A percentile compares a stretch with the other conserved stretches of the same genome.
These are phyloP conservation scores for Tetragonula carbonaria DNA, from an alignment of 2,888 invertebrate genomes.

Conservation along the genomic window DNA sequence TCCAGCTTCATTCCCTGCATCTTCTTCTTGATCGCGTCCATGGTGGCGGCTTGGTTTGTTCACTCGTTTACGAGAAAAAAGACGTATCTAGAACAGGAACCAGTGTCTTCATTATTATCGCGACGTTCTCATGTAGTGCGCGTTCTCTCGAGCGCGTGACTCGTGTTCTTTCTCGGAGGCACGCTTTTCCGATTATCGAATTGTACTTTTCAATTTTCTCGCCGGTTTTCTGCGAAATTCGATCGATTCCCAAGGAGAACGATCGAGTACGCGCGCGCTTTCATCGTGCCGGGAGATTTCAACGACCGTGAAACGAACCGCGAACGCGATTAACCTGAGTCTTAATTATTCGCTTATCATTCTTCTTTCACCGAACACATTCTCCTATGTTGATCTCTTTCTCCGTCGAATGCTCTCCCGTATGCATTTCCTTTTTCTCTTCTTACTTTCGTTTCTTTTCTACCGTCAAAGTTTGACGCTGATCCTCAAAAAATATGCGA, in stretches of 20 bases:
- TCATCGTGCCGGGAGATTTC: constrained; percentile 23
- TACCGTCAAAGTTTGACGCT: background rate
- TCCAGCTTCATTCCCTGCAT: constrained; percentile 99
- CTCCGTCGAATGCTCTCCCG: too few species aligned
- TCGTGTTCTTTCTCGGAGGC: background rate
- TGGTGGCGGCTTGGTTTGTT: constrained; percentile 88
- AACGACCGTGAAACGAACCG: constrained; percentile 49
- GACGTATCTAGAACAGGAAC: constrained; percentile 45
- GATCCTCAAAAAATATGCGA: background rate
- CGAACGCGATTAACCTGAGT: constrained; percentile 30
- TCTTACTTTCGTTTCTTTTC: background rate
- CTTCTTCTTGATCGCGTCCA: constrained; percentile 99
- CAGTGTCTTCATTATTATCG: background rate
- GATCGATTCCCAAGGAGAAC: constrained; percentile 42
- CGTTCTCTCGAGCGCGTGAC: background rate
- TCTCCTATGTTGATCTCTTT: background rate
- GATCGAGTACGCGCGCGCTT: constrained; percentile 15
- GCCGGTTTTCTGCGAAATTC: background rate
- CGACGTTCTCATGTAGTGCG: background rate
- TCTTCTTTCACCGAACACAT: background rate
- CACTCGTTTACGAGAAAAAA: constrained; percentile 69
- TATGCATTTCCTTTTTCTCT: too few species aligned
- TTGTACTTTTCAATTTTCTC: constrained; percentile 37
- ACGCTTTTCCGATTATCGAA: background rate
- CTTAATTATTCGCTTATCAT: constrained; percentile 13